A percentile compares a stretch with the other conserved stretches of the same genome.
These are phyloP conservation scores for Nomada goodeniana DNA, from an alignment of 2,888 invertebrate genomes.

Conservation along the genomic window DNA sequence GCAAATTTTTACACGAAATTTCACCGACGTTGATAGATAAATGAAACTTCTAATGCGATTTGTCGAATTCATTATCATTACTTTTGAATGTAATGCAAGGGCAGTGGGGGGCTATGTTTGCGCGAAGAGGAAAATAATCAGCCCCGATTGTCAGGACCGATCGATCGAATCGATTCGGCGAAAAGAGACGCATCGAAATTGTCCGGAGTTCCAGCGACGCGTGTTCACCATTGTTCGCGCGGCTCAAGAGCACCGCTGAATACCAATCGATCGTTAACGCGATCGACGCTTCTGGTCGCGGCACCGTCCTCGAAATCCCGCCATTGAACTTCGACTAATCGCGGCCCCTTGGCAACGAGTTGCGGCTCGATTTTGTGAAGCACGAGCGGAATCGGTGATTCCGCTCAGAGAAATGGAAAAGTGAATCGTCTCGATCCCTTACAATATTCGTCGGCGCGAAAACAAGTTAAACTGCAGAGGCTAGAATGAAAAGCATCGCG, in stretches of 20 bases:
- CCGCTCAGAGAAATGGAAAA: not conserved
- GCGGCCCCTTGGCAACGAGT: too few species aligned
- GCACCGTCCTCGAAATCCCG: slow-evolving; percentile 28
- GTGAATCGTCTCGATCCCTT: not conserved
- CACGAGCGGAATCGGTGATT: too few species aligned
- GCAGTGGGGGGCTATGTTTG: not conserved
- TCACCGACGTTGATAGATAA: too few species aligned
- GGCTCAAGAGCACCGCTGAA: slow-evolving; percentile 36
- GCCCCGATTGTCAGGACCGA: slow-evolving; percentile 26
- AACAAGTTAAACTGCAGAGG: too few species aligned
- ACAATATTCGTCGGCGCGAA: not conserved
- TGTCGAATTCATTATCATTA: too few species aligned
- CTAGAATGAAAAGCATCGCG: too few species aligned
- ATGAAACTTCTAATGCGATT: too few species aligned
- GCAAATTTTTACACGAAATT: too few species aligned
- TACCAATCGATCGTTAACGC: slow-evolving; percentile 59
- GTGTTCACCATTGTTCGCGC: slow-evolving; percentile 37
- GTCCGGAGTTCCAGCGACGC: slow-evolving; percentile 8
- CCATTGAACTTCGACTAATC: slow-evolving; percentile 47
- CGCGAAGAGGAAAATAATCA: slow-evolving; percentile 30
- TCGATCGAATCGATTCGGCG: slow-evolving; percentile 34
- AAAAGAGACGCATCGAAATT: slow-evolving; percentile 27
- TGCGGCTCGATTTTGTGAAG: too few species aligned
- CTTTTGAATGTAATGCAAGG: not conserved
- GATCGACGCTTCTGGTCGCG: slow-evolving; percentile 40